phyloP scores from a whole-genome alignment of 1,140 invertebrate species.

The Ectropis grisescens region DNA sequence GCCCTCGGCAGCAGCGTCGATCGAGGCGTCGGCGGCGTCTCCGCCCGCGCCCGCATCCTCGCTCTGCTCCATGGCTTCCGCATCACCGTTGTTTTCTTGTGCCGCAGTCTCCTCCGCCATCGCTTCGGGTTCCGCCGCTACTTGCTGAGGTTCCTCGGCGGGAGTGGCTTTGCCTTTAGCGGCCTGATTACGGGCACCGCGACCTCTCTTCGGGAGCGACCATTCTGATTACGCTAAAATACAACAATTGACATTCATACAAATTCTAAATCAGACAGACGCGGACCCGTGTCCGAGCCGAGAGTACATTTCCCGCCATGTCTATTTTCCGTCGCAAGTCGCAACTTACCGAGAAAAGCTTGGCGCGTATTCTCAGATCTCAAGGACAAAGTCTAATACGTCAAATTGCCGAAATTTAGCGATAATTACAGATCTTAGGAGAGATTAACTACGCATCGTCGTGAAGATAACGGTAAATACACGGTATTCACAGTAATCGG shows the following conservation, averaged over 20 bases:
- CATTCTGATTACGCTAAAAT: constrained; percentile 34
- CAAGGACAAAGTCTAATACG: constrained; percentile 33
- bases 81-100: constrained; percentile 48
- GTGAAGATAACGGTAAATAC: constrained; percentile 34
- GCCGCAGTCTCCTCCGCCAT: constrained; percentile 23
- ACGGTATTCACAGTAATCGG: constrained; percentile 26
- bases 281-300: too few relatives aligned
- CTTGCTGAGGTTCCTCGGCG: constrained; percentile 24
- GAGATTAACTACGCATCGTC: not conserved
- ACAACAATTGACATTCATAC: constrained; percentile 4
- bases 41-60: constrained; percentile 16
- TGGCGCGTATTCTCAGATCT: constrained; percentile 36
- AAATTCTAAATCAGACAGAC: constrained; percentile 10
- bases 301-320: constrained; percentile 35
- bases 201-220: constrained; percentile 57
- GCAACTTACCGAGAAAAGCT: constrained; percentile 26
- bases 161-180: constrained; percentile 32
- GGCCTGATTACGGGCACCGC: constrained; percentile 47
- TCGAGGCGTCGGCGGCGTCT: constrained; percentile 4
- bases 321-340: constrained; percentile 22
- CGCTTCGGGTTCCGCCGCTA: constrained; percentile 27
- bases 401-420: constrained; percentile 14
- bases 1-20: constrained; percentile 13
- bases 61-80: constrained; percentile 19
- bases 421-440: too few relatives aligned